These are phyloP conservation scores for Akabosia matsudoensis DNA, from an alignment of 1,140 invertebrate species.

Conservation along the genomic window DNA sequence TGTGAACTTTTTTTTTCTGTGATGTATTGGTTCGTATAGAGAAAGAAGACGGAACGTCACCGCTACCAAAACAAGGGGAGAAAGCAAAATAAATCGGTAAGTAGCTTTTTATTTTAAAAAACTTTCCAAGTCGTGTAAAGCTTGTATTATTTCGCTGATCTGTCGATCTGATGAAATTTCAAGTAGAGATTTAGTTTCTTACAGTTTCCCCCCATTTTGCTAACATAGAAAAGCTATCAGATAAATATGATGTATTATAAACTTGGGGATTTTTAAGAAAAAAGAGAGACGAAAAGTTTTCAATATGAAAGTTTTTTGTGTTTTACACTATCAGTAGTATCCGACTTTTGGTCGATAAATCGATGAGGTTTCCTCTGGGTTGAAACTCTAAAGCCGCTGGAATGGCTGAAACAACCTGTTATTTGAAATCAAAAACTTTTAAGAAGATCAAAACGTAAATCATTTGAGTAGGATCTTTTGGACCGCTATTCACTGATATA, in stretches of 20 bases:
- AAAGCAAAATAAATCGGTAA: background rate
- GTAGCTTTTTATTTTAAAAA: background rate
- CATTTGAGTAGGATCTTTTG: too few species aligned
- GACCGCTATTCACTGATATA: too few species aligned
- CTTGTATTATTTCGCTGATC: background rate
- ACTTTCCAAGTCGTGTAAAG: background rate
- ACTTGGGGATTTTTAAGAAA: background rate
- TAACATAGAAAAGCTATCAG: background rate
- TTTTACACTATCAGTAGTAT: background rate
- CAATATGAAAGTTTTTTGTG: background rate
- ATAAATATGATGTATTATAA: background rate
- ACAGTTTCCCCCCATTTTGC: background rate
- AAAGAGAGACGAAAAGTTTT: background rate
- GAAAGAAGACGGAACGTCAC: background rate
- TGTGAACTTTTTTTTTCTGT: slow-evolving; percentile 5
- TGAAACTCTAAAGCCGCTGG: too few species aligned
- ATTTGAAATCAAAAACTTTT: too few species aligned
- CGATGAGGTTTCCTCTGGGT: too few species aligned
- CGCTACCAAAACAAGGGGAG: background rate
- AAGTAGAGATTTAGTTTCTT: background rate
- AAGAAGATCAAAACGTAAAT: too few species aligned
- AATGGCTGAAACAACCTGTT: too few species aligned
- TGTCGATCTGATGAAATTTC: background rate
- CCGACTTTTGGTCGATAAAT: too few species aligned
- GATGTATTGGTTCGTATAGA: background rate